Conservation (phyloP, 2,888 invertebrate genomes). For the Epirrita christyi region DNA sequence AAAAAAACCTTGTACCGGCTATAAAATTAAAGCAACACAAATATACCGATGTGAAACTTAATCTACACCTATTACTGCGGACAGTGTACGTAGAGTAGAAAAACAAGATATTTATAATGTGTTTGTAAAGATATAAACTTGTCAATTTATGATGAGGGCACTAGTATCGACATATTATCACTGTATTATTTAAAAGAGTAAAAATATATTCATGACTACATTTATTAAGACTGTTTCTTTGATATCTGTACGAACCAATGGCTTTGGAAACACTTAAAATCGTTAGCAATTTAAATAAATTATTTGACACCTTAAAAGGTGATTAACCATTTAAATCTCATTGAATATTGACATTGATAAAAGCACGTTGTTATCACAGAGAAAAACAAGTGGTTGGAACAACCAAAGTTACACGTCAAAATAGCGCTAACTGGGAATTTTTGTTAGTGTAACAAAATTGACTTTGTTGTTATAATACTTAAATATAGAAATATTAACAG, state of each 20-base stretch:
- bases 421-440: too few relatives aligned
- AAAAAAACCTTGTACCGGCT: slow-evolving; percentile 30
- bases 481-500: too few relatives aligned
- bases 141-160: slow-evolving; percentile 44
- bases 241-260: slow-evolving; percentile 25
- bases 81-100: slow-evolving; percentile 30
- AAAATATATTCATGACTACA: slow-evolving; percentile 37
- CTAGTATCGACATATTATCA: slow-evolving; percentile 17
- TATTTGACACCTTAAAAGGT: slow-evolving; percentile 28
- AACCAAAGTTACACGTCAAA: too few relatives aligned
- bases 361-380: not conserved
- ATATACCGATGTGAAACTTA: slow-evolving; percentile 39
- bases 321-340: slow-evolving; percentile 22
- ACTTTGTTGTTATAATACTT: too few relatives aligned
- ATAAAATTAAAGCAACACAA: slow-evolving; percentile 39
- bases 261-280: slow-evolving; percentile 20
- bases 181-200: slow-evolving; percentile 32
- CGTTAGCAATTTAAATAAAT: slow-evolving; percentile 28
- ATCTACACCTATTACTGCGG: slow-evolving; percentile 38
- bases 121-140: slow-evolving; percentile 43
- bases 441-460: too few relatives aligned
- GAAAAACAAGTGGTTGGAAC: too few relatives aligned
- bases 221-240: slow-evolving; percentile 28
- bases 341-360: slow-evolving; percentile 9
- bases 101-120: slow-evolving; percentile 40